These are phyloP conservation scores for Ammodytes marinus DNA, from an alignment of 2,113 vertebrate species.

Conservation along the genomic window DNA sequence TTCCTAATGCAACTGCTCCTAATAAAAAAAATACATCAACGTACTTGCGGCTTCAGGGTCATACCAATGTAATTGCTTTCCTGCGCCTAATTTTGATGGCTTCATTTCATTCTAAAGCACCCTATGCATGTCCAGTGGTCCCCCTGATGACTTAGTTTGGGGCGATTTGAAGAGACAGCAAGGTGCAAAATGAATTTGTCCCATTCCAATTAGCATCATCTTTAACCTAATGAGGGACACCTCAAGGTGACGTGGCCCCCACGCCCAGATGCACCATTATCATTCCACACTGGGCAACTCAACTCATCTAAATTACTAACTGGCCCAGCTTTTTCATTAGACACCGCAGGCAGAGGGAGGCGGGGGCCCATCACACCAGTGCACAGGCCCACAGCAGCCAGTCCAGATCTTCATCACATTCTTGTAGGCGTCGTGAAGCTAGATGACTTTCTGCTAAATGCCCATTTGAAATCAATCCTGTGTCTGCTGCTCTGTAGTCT, in stretches of 20 bases:
- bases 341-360: conserved; percentile 67
- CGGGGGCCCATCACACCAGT: conserved; percentile 26
- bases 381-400: conserved; percentile 35
- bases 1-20: conserved; percentile 80
- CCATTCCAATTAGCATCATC: conserved; percentile 99
- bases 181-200: conserved; percentile 96
- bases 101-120: conserved; percentile 90
- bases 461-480: conserved; percentile 31
- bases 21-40: conserved; percentile 90
- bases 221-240: conserved; percentile 98
- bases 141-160: conserved; percentile 95
- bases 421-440: conserved; percentile 25
- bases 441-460: conserved; percentile 35
- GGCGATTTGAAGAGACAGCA: conserved; percentile 97
- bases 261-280: conserved; percentile 90
- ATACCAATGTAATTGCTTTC: conserved; percentile 91
- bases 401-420: conserved; percentile 47
- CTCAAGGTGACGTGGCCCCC: conserved; percentile 93
- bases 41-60: conserved; percentile 90
- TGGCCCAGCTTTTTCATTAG: conserved; percentile 91
- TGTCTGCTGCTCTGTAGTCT: conserved; percentile 22
- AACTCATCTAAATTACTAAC: conserved; percentile 95
- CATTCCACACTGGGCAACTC: conserved; percentile 90
- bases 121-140: conserved; percentile 80
- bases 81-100: conserved; percentile 89